These are phyloP conservation scores for Phalacrocorax carbo DNA, from an alignment of 2,113 vertebrate species.

Conservation along the genomic window DNA sequence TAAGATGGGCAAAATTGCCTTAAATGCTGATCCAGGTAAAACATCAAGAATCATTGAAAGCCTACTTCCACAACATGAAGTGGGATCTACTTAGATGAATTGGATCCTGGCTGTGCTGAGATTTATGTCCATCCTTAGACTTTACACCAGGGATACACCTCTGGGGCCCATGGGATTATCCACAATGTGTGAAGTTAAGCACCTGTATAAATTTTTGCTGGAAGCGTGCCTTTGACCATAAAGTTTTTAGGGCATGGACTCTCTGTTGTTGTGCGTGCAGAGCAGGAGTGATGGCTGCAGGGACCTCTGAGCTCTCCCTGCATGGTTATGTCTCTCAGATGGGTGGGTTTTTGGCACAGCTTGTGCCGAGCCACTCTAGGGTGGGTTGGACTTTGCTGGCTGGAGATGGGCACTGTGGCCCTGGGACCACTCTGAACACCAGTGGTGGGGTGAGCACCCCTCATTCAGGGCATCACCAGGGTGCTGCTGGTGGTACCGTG, in stretches of 20 bases:
- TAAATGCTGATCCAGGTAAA: background rate
- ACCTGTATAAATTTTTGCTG: background rate
- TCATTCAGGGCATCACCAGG: fast-evolving
- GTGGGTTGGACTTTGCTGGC: fast-evolving
- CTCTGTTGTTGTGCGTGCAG: background rate
- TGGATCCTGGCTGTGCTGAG: background rate
- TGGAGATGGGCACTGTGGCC: background rate
- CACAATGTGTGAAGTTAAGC: background rate
- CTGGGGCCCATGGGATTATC: background rate
- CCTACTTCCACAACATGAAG: fast-evolving
- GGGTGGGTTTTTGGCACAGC: background rate
- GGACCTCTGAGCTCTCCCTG: background rate
- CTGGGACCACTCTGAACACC: background rate
- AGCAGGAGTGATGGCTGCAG: background rate
- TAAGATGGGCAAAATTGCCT: background rate
- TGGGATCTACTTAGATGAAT: background rate
- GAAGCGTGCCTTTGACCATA: background rate
- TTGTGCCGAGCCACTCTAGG: background rate
- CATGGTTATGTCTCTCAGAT: fast-evolving
- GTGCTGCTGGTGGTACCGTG: background rate
- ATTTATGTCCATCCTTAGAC: background rate
- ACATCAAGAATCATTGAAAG: background rate
- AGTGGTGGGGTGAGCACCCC: background rate
- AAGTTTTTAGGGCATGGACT: background rate
- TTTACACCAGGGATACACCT: background rate